Evolutionary conservation across 2,113 vertebrate species (phyloP), one percentile per base, ranked within the genome.

Genomic region (Burhinus bistriatus): DNA sequence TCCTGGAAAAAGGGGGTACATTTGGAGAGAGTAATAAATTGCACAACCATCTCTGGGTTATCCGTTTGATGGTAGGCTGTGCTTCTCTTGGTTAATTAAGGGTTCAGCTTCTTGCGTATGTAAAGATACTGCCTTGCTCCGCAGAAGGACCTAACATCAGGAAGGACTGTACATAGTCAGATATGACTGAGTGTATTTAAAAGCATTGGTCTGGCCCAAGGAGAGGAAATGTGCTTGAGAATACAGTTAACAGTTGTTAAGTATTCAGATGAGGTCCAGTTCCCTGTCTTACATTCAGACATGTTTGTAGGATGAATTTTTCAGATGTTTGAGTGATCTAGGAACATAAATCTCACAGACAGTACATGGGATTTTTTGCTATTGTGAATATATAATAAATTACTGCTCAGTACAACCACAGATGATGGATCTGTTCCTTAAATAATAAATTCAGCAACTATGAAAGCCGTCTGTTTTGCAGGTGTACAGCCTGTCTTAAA

Each of bases 351-450:
- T 94, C 57, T 92, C 64, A 20, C 66, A 77, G 51, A 26, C n/a
- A 75, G 71, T 40, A 90, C 59, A 51, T 47, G 32, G 55, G 45
- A 66, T 32, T 79, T 51, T 89, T 94, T 90, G 42, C 89, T 88
- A 3, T 90, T 91, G 75, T 91, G 87, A 88, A 80, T 83, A 36
- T 47, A 13, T 68, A 84, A 93, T 90, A 93, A 97, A 91, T 91
- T 86, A 83, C 62, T 70, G 36, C 71, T 91, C 57, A 47, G 81
- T 30, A 51, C 4, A 13, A 85, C 66, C 55, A 55, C 0, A 2
- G 45, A 70, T 72, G 70, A 89, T 73, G 70, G 73, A 91, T 95
- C 58, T 84, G 76, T 88, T 90, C 57, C 86, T 91, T 89, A 84
- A 90, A 87, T 59, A 96, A 93, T 75, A 87, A 90, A 88, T 90